phyloP scores from a whole-genome alignment of 2,113 vertebrate species.

The Podarcis raffonei region DNA sequence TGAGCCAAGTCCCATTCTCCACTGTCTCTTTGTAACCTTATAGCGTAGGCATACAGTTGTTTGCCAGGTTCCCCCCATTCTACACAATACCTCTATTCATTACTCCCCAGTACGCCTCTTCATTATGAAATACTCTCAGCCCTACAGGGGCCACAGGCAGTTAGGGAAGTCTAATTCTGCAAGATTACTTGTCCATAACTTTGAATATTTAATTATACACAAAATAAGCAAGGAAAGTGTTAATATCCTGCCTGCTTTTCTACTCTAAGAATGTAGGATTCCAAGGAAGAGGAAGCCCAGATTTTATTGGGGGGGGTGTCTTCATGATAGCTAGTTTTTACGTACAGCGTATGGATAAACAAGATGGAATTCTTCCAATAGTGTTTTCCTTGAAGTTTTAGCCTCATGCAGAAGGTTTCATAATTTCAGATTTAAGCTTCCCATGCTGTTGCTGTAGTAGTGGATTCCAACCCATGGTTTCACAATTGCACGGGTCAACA shows the following conservation, averaged over 20 bases:
- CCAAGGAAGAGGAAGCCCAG: neutral
- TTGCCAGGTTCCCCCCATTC: neutral
- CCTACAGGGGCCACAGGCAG: neutral
- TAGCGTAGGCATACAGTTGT: neutral
- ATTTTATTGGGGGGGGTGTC: neutral
- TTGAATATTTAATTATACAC: neutral
- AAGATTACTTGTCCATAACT: neutral
- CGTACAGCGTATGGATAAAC: no score
- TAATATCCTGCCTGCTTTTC: neutral
- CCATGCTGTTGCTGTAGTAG: neutral
- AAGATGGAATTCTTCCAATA: neutral
- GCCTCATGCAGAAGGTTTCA: neutral
- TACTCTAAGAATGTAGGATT: neutral
- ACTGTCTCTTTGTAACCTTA: accelerated
- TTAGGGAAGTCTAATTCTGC: neutral
- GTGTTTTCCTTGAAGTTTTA: neutral
- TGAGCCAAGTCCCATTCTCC: accelerated
- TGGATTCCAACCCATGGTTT: neutral
- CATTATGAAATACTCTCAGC: neutral
- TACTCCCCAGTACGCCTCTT: neutral
- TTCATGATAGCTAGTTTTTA: neutral
- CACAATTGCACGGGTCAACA: neutral
- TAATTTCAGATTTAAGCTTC: neutral
- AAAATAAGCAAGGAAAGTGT: neutral
- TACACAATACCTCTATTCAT: neutral